Conservation (phyloP, 2,888 invertebrate species). For the Drosophila prostipennis region DNA sequence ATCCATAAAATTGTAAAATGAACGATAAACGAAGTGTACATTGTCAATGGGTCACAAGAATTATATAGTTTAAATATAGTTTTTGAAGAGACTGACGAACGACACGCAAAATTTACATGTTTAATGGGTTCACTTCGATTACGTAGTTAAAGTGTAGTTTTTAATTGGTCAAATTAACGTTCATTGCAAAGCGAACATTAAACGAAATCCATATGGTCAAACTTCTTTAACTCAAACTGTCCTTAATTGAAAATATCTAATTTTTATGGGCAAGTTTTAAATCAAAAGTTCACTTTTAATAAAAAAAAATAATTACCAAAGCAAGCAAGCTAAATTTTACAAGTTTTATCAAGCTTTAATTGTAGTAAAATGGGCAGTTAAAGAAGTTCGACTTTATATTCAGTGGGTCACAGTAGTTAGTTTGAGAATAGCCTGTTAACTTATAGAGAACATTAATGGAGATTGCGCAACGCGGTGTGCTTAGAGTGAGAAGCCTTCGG, state of each 20-base stretch:
- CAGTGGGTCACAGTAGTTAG: slow-evolving; percentile 43
- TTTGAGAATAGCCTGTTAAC: slow-evolving; percentile 52
- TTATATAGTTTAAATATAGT: slow-evolving; percentile 19
- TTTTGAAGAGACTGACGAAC: not conserved
- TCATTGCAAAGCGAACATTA: slow-evolving; percentile 6
- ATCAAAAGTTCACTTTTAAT: not conserved
- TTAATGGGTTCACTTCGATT: slow-evolving; percentile 8
- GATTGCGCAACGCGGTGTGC: slow-evolving; percentile 73
- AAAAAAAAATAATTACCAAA: not conserved
- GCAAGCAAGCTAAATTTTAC: not conserved
- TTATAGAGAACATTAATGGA: slow-evolving; percentile 48
- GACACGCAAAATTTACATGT: slow-evolving; percentile 10
- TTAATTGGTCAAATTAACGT: slow-evolving; percentile 10
- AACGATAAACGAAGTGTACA: slow-evolving; percentile 54
- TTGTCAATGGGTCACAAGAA: slow-evolving; percentile 43
- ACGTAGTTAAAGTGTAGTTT: slow-evolving; percentile 10
- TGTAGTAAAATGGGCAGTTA: not conserved
- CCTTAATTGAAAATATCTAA: not conserved
- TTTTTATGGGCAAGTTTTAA: not conserved
- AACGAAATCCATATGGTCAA: slow-evolving; percentile 8
- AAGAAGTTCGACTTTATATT: slow-evolving; percentile 15
- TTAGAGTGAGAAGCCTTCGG: slow-evolving; percentile 55
- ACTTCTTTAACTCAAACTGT: not conserved
- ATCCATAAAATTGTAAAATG: slow-evolving; percentile 53
- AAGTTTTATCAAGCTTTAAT: not conserved